Conservation (phyloP, 1,140 invertebrate genomes). For the Dendroctonus ponderosae region DNA sequence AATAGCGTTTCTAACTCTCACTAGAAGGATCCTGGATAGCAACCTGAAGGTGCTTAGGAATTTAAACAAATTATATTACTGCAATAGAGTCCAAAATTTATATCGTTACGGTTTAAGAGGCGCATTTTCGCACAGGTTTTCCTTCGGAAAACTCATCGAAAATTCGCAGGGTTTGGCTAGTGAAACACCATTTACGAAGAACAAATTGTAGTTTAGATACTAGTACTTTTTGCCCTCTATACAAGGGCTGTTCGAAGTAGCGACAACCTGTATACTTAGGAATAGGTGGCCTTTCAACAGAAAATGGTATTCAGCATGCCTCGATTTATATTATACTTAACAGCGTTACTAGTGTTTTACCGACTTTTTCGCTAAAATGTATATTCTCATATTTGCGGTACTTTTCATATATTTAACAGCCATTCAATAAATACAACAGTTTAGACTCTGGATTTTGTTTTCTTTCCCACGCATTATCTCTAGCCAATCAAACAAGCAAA, state of each 20-base stretch:
- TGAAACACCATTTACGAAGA: conserved; percentile 28
- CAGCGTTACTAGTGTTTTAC: conserved; percentile 27
- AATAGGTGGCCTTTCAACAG: conserved; percentile 41
- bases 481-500: too few species aligned
- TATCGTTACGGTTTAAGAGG: conserved; percentile 14
- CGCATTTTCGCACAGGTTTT: too few species aligned
- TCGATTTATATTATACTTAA: conserved; percentile 12
- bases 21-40: conserved; percentile 19
- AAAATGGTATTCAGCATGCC: conserved; percentile 30
- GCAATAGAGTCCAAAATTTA: conserved; percentile 21
- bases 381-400: conserved; percentile 17
- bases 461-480: too few species aligned
- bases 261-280: conserved; percentile 33
- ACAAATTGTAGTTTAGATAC: conserved; percentile 37
- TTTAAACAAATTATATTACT: conserved; percentile 15
- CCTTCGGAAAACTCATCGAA: too few species aligned
- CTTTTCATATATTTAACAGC: conserved; percentile 20
- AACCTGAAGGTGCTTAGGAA: conserved; percentile 15
- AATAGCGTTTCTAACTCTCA: conserved; percentile 13
- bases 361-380: conserved; percentile 29
- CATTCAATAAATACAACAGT: conserved; percentile 16
- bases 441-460: conserved; percentile 4
- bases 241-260: conserved; percentile 38
- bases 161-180: conserved; percentile 36
- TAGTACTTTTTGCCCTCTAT: conserved; percentile 41